These are phyloP conservation scores for Vireo altiloquus DNA, from an alignment of 2,113 vertebrate genomes.

Conservation along the genomic window DNA sequence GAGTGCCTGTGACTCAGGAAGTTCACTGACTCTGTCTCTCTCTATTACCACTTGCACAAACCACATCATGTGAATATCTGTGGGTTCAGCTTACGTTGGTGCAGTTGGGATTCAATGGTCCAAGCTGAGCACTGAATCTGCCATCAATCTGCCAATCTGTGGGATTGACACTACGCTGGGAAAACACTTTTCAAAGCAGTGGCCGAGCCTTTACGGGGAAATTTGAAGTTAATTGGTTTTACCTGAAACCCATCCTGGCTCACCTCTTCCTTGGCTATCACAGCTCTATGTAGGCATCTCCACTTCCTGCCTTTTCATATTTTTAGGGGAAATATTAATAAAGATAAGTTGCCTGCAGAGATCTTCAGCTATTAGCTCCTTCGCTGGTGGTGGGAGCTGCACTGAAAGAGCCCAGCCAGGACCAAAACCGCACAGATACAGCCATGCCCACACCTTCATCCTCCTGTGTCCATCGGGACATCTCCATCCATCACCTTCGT, in stretches of 20 bases:
- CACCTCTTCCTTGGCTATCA: not conserved
- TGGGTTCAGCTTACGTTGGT: not conserved
- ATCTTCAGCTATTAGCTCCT: not conserved
- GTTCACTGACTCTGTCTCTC: not conserved
- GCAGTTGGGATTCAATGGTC: not conserved
- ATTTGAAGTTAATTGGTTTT: not conserved
- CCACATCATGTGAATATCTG: not conserved
- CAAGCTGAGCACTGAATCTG: not conserved
- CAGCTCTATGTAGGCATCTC: not conserved
- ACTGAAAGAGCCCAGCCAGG: not conserved
- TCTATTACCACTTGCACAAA: not conserved
- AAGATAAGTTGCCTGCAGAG: not conserved
- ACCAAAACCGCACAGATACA: not conserved
- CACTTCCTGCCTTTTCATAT: not conserved
- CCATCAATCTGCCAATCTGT: not conserved
- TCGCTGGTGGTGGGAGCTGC: not conserved
- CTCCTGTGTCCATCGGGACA: rapidly evolving
- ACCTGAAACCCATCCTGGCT: not conserved
- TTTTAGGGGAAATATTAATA: not conserved
- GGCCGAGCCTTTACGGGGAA: not conserved
- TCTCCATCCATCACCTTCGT: not conserved
- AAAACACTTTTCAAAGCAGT: not conserved
- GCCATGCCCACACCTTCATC: not conserved
- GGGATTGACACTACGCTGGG: not conserved
- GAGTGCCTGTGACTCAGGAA: not conserved